Percentiles rank a stretch among this genome's conserved stretches.
phyloP scores from a whole-genome alignment of 2,888 invertebrate species.

The Oxyteleia sp. region DNA sequence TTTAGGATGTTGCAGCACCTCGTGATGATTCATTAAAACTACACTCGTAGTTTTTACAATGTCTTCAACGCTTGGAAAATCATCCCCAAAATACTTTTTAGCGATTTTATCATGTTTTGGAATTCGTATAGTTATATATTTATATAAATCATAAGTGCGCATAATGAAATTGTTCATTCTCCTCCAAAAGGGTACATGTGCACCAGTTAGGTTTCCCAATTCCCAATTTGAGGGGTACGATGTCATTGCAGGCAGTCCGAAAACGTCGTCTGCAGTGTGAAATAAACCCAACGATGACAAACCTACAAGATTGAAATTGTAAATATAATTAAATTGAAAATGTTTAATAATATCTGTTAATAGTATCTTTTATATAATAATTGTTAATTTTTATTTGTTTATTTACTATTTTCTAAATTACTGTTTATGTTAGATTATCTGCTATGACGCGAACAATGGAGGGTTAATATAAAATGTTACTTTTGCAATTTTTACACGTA shows the following conservation, averaged over 20 bases:
- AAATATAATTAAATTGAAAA: neutral
- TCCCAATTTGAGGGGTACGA: constrained; percentile 78
- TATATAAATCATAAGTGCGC: constrained; percentile 32
- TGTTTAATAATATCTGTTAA: too few relatives aligned
- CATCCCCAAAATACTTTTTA: constrained; percentile 66
- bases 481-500: too few relatives aligned
- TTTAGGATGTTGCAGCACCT: constrained; percentile 49
- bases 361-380: too few relatives aligned
- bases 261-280: constrained; percentile 35
- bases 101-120: constrained; percentile 58
- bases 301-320: constrained; percentile 46
- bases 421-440: too few relatives aligned
- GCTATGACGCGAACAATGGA: too few relatives aligned
- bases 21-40: constrained; percentile 69
- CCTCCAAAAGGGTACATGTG: constrained; percentile 69
- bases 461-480: too few relatives aligned
- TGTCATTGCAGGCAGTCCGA: constrained; percentile 72
- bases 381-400: too few relatives aligned
- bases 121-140: neutral
- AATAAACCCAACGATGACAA: constrained; percentile 55
- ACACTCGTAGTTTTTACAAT: constrained; percentile 73
- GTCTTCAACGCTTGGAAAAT: constrained; percentile 68
- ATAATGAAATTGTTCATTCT: constrained; percentile 70
- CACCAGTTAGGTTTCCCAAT: constrained; percentile 56
- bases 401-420: too few relatives aligned